Evolutionary conservation across 2,797 vertebrate genomes (phyloP).

Genomic region (Mareca penelope): DNA sequence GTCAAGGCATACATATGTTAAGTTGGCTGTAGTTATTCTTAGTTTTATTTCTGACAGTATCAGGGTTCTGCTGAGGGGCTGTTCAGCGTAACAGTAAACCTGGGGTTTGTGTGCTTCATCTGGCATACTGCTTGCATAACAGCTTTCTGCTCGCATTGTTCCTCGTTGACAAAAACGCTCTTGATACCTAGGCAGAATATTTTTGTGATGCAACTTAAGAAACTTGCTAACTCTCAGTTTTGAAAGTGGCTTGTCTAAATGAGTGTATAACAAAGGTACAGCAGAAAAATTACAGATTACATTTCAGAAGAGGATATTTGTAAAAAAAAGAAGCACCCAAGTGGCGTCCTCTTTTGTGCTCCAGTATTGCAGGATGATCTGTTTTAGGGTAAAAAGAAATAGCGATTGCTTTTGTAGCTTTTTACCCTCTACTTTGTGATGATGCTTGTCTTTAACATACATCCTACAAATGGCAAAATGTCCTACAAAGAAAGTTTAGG

Average conservation of each 20-base stretch:
- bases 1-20: neutral
- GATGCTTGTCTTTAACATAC: neutral
- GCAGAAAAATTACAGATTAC: neutral
- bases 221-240: neutral
- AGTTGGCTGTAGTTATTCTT: neutral
- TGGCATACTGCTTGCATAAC: neutral
- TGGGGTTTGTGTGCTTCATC: neutral
- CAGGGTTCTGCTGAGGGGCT: neutral
- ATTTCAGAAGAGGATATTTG: neutral
- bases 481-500: fast-evolving
- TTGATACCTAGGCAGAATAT: neutral
- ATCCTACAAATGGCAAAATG: neutral
- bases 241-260: neutral
- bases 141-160: neutral
- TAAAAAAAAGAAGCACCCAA: neutral
- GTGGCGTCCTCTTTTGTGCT: neutral
- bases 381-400: neutral
- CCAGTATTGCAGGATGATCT: neutral
- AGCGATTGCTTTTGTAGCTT: neutral
- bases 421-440: neutral
- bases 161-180: neutral
- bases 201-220: neutral
- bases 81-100: neutral
- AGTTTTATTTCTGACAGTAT: neutral
- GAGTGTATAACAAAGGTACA: neutral